Percentiles rank a stretch among this genome's conserved stretches.
phyloP scores from a whole-genome alignment of 2,888 invertebrate genomes.

The Pantelozetes paolii region DNA sequence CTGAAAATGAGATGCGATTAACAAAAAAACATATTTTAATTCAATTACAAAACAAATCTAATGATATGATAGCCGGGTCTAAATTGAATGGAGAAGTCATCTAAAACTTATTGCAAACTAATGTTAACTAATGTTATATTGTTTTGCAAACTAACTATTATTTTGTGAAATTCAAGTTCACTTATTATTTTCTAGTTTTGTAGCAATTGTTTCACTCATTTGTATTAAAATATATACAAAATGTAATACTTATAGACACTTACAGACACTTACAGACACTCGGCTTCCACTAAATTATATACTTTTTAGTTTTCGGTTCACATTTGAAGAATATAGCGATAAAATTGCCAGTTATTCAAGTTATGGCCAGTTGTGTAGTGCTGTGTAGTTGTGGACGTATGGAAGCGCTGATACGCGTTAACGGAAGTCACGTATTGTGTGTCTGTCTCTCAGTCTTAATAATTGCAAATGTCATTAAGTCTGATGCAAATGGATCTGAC shows the following conservation, averaged over 20 bases:
- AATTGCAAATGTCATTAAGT: slow-evolving; percentile 23
- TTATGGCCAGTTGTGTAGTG: slow-evolving; percentile 5
- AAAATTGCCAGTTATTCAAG: neutral
- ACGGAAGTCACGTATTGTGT: slow-evolving; percentile 30
- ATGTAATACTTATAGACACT: neutral
- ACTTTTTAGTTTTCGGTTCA: neutral
- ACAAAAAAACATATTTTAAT: neutral
- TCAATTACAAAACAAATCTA: slow-evolving; percentile 3
- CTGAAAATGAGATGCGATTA: neutral
- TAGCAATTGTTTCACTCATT: neutral
- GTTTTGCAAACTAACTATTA: neutral
- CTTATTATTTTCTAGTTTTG: slow-evolving; percentile 24
- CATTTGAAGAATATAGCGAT: neutral
- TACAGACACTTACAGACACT: slow-evolving; percentile 6
- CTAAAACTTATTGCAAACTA: neutral
- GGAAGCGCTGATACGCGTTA: neutral
- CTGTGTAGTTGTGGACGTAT: neutral
- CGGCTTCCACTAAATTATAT: slow-evolving; percentile 23
- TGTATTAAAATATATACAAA: slow-evolving; percentile 1
- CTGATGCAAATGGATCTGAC: slow-evolving; percentile 10
- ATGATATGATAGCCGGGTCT: slow-evolving; percentile 4
- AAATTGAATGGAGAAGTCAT: slow-evolving; percentile 13
- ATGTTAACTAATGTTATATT: neutral
- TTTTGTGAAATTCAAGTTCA: slow-evolving; percentile 13
- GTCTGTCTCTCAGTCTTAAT: slow-evolving; percentile 24